Evolutionary conservation across 2,797 vertebrate species (phyloP).

Genomic region (Carapus acus): DNA sequence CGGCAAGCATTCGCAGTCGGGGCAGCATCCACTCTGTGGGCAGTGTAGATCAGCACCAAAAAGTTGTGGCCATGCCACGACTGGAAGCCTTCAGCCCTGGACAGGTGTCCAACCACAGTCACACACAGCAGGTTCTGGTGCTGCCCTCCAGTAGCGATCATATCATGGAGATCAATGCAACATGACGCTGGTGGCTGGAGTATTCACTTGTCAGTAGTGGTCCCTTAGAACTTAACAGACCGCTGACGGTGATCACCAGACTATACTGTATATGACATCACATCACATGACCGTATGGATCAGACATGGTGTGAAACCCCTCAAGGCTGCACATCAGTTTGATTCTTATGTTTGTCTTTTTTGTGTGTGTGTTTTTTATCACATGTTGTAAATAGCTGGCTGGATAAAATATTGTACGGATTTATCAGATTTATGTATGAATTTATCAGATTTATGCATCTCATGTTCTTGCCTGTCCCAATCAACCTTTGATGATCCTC

Average conservation of each 20-base stretch:
- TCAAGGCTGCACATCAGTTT: slow-evolving; percentile 36
- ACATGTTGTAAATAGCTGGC: slow-evolving; percentile 66
- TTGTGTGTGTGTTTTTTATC: slow-evolving; percentile 60
- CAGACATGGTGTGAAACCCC: slow-evolving; percentile 27
- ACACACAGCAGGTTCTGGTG: slow-evolving; percentile 83
- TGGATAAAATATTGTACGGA: slow-evolving; percentile 59
- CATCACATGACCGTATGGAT: slow-evolving; percentile 21
- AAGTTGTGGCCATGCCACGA: slow-evolving; percentile 87
- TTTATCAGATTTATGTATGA: slow-evolving; percentile 38
- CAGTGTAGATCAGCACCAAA: slow-evolving; percentile 72
- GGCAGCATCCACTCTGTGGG: slow-evolving; percentile 80
- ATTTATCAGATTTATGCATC: slow-evolving; percentile 36
- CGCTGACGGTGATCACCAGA: slow-evolving; percentile 40
- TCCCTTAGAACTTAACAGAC: slow-evolving; percentile 33
- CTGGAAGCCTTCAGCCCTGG: slow-evolving; percentile 85
- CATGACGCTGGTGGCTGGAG: slow-evolving; percentile 74
- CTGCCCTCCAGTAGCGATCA: slow-evolving; percentile 90
- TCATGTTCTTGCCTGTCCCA: slow-evolving; percentile 32
- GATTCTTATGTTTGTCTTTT: slow-evolving; percentile 51
- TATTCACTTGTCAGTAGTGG: neutral
- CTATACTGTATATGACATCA: slow-evolving; percentile 44
- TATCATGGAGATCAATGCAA: slow-evolving; percentile 91
- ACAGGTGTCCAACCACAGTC: slow-evolving; percentile 89
- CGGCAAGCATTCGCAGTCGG: slow-evolving; percentile 81
- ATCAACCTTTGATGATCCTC: slow-evolving; percentile 66